Evolutionary conservation across 2,888 invertebrate species (phyloP), one percentile per base, ranked within the genome.

Genomic region (Noctua pronuba): DNA sequence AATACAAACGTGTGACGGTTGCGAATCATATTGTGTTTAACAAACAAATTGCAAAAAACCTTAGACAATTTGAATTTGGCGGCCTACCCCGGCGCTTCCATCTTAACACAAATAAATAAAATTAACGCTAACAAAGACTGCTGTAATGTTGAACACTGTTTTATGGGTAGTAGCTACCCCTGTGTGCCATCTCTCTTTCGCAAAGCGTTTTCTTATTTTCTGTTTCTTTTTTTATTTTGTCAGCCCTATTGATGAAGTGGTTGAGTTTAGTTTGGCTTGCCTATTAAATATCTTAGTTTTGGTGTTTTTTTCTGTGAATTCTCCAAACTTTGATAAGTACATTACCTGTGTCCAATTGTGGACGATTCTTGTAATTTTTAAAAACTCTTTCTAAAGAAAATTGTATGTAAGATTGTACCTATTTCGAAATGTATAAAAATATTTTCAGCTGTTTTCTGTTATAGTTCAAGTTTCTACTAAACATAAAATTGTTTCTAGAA

Each of bases 41-140:
- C 44, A 46, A 16, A 46, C 5, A 44, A 46, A 46, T 18, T 46
- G 46, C 46, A 46, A 46, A 46, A 46, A 46, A 46, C 3, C 0
- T 18, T 6, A 46, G 46, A 46, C 21, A 49, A 49, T 21, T 49
- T 49, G 21, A 49, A 49, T 49, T 49, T 21, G 0, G 21, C 7
- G 49, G 2, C 2, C 55, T n/a, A n/a, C n/a, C 55, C n/a, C 11
- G 55, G n/a, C 13, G 13, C 5, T 52, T 55, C n/a, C 1, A n/a
- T 13, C n/a, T 55, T 52, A 65, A 73, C 46, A 62, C 64, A 69
- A 86, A 72, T 86, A 84, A 84, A 83, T 68, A 78, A 64, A 84
- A 83, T 77, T 28, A 44, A 67, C 18, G 41, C 38, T 49, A 31
- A 76, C 64, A 69, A 68, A 76, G 24, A 6, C 69, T n/a, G 65